Base-by-base conservation (phyloP, 2,797 vertebrate species). In the Pitangus sulphuratus region DNA sequence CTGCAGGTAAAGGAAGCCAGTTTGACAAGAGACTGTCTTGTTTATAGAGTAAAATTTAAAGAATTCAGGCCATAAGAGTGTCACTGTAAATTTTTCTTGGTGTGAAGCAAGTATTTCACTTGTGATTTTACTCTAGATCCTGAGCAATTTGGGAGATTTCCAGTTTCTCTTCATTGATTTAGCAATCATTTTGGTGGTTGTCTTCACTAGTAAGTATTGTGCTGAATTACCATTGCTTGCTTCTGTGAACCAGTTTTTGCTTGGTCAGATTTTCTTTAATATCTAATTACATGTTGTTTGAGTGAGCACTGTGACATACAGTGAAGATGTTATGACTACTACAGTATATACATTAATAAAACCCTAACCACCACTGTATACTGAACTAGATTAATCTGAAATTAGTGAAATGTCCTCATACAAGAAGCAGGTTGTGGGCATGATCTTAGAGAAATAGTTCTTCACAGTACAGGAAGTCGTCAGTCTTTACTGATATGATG, bases 101-200 rank as follows among this genome's bases (percentile, higher is more conserved):
- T 90, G 44, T 66, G 69, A 87, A 87, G 40, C 66, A 83, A 25
- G 2, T 60, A 4, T 74, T 76, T 77, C 30, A 31, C 11, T 39
- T 89, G 37, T 93, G 56, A 47, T 95, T 95, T 90, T 66, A 92
- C 77, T 95, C 51, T 95, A 99, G 99, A 99, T 99, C 87, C 97
- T 98, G 92, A 99, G 99, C 98, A 99, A 99, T 97, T 97, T 99
- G 53, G 99, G 99, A 94, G 99, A 99, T 83, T 99, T 99, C 95
- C 99, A 99, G 98, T 99, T 99, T 97, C 99, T 99, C 95, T 99
- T 99, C 97, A 99, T 99, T 54, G 99, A 99, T 95, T 98, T 99
- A 90, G 99, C 99, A 91, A 99, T 99, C 98, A 99, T 99, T 96
- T 98, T 99, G 91, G 96, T 99, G 40, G 98, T 99, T 90, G 99